phyloP scores from a whole-genome alignment of 2,888 invertebrate genomes.

The Drosophila siamana region DNA sequence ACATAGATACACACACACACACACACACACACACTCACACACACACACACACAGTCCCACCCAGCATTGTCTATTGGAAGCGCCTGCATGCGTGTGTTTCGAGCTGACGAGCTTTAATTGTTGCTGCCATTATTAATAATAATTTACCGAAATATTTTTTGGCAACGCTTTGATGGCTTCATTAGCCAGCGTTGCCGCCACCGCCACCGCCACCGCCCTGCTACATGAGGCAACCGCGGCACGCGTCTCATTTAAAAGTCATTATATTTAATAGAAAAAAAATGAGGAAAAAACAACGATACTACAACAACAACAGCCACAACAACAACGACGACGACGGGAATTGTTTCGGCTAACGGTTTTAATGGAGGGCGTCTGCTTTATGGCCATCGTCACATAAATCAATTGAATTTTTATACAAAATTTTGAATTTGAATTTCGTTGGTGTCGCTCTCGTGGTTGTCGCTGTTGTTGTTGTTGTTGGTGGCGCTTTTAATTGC shows the following conservation, averaged over 20 bases:
- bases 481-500: constrained; percentile 63
- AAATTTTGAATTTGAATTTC: constrained; percentile 43
- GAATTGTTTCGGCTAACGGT: constrained; percentile 59
- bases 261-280: constrained; percentile 68
- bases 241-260: constrained; percentile 79
- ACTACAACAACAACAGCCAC: constrained; percentile 25
- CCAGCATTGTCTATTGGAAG: background rate
- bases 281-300: background rate
- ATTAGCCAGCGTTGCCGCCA: constrained; percentile 44
- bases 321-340: constrained; percentile 25
- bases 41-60: background rate
- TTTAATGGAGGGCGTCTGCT: constrained; percentile 53
- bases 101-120: constrained; percentile 69
- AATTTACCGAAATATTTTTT: constrained; percentile 66
- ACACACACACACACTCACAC: background rate
- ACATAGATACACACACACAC: background rate
- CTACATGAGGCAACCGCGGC: constrained; percentile 47
- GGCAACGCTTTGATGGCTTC: constrained; percentile 65
- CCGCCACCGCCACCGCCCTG: background rate
- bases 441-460: constrained; percentile 20
- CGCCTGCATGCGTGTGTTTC: constrained; percentile 11
- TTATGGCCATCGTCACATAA: constrained; percentile 66
- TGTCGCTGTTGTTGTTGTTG: constrained; percentile 23
- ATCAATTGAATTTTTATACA: constrained; percentile 72
- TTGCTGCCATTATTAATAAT: constrained; percentile 76